A percentile compares a stretch with the other conserved stretches of the same genome.
Evolutionary conservation across 2,113 vertebrate genomes (phyloP).

Genomic region (Pseudopodoces humilis): DNA sequence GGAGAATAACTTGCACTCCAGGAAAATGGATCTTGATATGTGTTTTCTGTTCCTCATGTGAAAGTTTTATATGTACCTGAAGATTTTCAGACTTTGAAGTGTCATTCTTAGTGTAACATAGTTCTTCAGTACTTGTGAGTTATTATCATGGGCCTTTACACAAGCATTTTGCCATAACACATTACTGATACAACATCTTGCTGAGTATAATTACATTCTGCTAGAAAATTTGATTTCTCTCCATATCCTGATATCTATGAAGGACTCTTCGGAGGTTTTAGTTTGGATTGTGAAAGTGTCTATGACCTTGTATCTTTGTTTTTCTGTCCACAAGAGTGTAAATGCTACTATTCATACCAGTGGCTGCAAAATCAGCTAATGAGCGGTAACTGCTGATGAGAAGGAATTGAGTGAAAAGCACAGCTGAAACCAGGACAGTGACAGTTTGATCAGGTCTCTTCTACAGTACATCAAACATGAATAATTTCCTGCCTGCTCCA

Average conservation of each 20-base stretch:
- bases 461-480: conserved; percentile 12
- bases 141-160: neutral
- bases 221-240: neutral
- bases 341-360: neutral
- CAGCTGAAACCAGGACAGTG: neutral
- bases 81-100: neutral
- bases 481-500: conserved; percentile 20
- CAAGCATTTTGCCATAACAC: neutral
- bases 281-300: neutral
- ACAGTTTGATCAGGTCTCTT: conserved; percentile 10
- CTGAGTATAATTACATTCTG: conserved; percentile 21
- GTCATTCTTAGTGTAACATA: neutral
- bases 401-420: neutral
- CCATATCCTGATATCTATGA: neutral
- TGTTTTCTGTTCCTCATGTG: neutral
- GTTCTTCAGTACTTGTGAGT: neutral
- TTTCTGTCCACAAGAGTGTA: neutral
- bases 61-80: neutral
- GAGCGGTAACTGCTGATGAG: neutral
- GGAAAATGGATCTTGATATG: neutral
- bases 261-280: neutral
- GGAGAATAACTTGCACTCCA: neutral
- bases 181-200: neutral
- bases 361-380: conserved; percentile 18
- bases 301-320: neutral